Conservation (phyloP, 2,113 vertebrate genomes). For the Haemorhous mexicanus region DNA sequence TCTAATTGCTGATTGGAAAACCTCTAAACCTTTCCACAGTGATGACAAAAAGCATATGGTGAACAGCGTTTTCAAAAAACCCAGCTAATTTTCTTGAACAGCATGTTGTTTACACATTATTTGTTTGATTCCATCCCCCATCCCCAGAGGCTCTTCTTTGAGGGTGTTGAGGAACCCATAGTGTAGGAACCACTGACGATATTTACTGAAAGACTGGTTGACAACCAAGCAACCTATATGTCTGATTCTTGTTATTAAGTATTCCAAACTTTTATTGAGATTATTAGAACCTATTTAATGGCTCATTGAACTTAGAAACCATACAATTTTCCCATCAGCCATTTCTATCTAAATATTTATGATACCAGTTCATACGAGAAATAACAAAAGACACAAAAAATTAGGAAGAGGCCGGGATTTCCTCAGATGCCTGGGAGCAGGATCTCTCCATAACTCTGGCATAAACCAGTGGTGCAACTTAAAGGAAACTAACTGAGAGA, state of each 20-base stretch:
- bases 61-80: not conserved
- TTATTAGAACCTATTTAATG: conserved; percentile 61
- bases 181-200: not conserved
- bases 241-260: conserved; percentile 45
- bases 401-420: not conserved
- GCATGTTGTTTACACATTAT: not conserved
- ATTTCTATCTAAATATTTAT: conserved; percentile 55
- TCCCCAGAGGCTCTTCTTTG: not conserved
- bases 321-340: conserved; percentile 45
- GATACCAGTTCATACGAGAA: not conserved
- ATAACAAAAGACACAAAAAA: conserved; percentile 27
- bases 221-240: conserved; percentile 10
- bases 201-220: conserved; percentile 31
- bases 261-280: conserved; percentile 44
- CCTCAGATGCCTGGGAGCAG: not conserved
- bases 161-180: not conserved
- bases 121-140: not conserved
- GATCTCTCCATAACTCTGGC: not conserved
- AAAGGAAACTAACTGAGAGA: conserved; percentile 23
- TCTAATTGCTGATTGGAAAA: not conserved
- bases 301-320: conserved; percentile 47
- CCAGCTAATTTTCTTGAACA: not conserved
- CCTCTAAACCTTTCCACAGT: not conserved
- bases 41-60: not conserved
- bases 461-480: conserved; percentile 40